Conservation (phyloP, 2,797 vertebrate species). For the Hypotaenidia okinawae region DNA sequence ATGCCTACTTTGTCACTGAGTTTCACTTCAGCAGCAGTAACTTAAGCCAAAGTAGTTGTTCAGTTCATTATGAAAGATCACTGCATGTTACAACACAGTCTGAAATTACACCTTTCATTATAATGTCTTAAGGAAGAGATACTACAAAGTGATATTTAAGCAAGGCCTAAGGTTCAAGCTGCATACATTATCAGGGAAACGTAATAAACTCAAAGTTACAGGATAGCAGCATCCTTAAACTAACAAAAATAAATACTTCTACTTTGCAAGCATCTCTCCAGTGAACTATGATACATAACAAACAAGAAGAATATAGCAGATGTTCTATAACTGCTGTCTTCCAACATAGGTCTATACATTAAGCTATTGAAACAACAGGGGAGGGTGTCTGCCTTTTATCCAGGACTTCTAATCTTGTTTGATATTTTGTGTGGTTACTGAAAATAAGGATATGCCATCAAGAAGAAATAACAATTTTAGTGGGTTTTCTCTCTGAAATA, state of each 20-base stretch:
- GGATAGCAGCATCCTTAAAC: not conserved
- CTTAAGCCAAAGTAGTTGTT: constrained; percentile 75
- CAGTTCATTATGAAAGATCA: constrained; percentile 63
- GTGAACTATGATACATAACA: not conserved
- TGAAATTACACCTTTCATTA: not conserved
- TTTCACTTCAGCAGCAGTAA: constrained; percentile 72
- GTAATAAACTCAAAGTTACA: not conserved
- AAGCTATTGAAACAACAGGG: not conserved
- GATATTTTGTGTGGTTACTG: not conserved
- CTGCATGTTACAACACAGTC: constrained; percentile 69
- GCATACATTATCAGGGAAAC: not conserved
- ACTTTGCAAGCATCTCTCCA: not conserved
- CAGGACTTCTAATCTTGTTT: not conserved
- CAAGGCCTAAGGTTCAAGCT: not conserved
- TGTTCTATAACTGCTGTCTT: not conserved
- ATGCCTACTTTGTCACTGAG: constrained; percentile 53
- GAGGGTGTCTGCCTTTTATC: not conserved
- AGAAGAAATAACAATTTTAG: not conserved
- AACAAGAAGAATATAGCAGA: not conserved
- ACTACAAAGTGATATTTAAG: not conserved
- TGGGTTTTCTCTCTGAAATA: not conserved
- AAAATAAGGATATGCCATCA: not conserved
- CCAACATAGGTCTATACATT: not conserved
- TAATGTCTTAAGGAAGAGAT: not conserved
- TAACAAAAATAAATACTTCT: not conserved